Conservation (phyloP, 1,140 invertebrate genomes). For the Dendrolimus kikuchii region DNA sequence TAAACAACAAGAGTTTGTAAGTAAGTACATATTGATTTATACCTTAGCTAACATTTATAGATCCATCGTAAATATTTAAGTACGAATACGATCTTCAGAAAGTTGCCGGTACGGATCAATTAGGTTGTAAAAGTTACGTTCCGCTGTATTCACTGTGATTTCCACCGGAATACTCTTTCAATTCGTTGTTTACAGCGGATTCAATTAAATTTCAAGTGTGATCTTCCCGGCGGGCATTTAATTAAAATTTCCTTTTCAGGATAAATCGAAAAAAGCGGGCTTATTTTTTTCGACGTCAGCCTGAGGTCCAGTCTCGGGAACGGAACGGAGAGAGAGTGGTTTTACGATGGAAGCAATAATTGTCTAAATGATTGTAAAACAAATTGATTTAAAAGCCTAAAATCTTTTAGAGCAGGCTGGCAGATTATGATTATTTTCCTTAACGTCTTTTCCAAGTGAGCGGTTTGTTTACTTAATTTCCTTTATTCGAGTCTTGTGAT, state of each 20-base stretch:
- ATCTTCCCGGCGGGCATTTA: constrained; percentile 11
- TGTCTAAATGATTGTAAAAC: constrained; percentile 21
- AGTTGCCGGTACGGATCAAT: constrained; percentile 11
- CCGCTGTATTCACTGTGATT: constrained; percentile 6
- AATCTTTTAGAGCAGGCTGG: too few relatives aligned
- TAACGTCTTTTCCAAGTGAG: too few relatives aligned
- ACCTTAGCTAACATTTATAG: not conserved
- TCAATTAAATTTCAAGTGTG: constrained; percentile 12
- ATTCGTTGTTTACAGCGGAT: constrained; percentile 12
- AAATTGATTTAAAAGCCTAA: constrained; percentile 10
- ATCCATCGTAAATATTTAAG: constrained; percentile 13
- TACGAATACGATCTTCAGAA: constrained; percentile 7
- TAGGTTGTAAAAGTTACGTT: constrained; percentile 16
- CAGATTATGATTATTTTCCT: too few relatives aligned
- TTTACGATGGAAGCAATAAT: constrained; percentile 29
- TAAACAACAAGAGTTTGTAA: too few relatives aligned
- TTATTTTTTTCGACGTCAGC: constrained; percentile 5
- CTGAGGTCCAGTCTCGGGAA: constrained; percentile 13
- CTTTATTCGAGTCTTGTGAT: too few relatives aligned
- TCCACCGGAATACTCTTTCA: constrained; percentile 1
- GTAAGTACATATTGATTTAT: too few relatives aligned
- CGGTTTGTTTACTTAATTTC: too few relatives aligned
- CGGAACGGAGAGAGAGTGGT: constrained; percentile 24
- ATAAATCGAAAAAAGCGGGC: constrained; percentile 13
- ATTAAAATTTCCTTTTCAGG: constrained; percentile 12